Conservation (phyloP, 2,797 vertebrate species). For the Geotrypetes seraphini region DNA sequence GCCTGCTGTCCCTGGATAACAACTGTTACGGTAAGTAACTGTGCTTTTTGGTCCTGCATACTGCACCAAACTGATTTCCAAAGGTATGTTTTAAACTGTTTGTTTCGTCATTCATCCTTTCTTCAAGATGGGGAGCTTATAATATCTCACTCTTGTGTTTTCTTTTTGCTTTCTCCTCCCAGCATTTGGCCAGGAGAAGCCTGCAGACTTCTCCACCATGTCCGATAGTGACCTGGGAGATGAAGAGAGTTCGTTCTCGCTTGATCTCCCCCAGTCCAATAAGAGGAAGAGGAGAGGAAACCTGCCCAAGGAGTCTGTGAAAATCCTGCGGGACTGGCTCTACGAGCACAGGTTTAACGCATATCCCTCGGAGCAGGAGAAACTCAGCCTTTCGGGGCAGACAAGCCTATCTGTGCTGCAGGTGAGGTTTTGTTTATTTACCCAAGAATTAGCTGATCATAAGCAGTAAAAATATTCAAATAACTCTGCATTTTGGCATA, state of each 20-base stretch:
- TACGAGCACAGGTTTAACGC: constrained; percentile 91
- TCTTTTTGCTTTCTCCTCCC: constrained; percentile 9
- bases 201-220: constrained; percentile 46
- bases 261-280: constrained; percentile 55
- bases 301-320: constrained; percentile 88
- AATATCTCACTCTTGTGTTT: no score
- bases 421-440: no score
- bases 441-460: no score
- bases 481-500: no score
- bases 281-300: constrained; percentile 90
- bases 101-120: no score
- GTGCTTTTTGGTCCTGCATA: no score
- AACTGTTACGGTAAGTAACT: no score
- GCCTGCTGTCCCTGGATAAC: no score
- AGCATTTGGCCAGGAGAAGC: constrained; percentile 55
- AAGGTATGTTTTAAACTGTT: no score
- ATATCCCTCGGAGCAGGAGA: constrained; percentile 93
- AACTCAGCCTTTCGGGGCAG: constrained; percentile 76
- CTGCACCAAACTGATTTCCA: no score
- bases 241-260: constrained; percentile 65
- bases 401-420: constrained; percentile 87
- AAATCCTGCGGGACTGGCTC: constrained; percentile 89
- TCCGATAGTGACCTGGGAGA: constrained; percentile 79
- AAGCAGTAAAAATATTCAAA: no score
- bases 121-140: no score